Percentiles rank a stretch among this genome's conserved stretches.
Evolutionary conservation across 2,113 vertebrate species (phyloP).

Genomic region (Gasterosteus nipponicus): DNA sequence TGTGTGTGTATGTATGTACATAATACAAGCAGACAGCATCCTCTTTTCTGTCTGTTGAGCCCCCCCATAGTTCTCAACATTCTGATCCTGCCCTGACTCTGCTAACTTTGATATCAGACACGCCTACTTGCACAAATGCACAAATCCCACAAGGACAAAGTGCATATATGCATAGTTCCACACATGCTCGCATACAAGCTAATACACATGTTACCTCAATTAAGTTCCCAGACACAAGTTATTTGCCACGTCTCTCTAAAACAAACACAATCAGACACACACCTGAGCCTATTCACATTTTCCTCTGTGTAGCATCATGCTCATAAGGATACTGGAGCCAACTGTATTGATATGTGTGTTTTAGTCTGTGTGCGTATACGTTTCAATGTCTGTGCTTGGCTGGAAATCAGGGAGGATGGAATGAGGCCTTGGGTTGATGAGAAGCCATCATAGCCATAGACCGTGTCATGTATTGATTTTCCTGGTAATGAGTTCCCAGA

Average conservation of each 20-base stretch:
- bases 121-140: slow-evolving; percentile 31
- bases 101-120: slow-evolving; percentile 67
- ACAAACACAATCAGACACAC: slow-evolving; percentile 18
- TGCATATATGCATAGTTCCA: slow-evolving; percentile 20
- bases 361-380: slow-evolving; percentile 28
- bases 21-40: slow-evolving; percentile 36
- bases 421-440: slow-evolving; percentile 66
- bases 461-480: slow-evolving; percentile 68
- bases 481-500: slow-evolving; percentile 59
- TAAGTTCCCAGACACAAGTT: slow-evolving; percentile 13
- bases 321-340: slow-evolving; percentile 43
- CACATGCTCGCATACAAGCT: slow-evolving; percentile 3
- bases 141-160: slow-evolving; percentile 20
- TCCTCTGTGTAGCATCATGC: slow-evolving; percentile 39
- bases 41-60: slow-evolving; percentile 54
- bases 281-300: slow-evolving; percentile 23
- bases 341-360: slow-evolving; percentile 58
- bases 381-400: slow-evolving; percentile 40
- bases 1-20: slow-evolving; percentile 15
- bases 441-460: slow-evolving; percentile 44
- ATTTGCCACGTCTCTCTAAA: neutral
- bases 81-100: slow-evolving; percentile 49
- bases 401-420: slow-evolving; percentile 53
- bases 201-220: neutral
- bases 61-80: slow-evolving; percentile 46